A percentile compares a stretch with the other conserved stretches of the same genome.
phyloP scores from a whole-genome alignment of 2,113 vertebrate species.

The Lathamus discolor region DNA sequence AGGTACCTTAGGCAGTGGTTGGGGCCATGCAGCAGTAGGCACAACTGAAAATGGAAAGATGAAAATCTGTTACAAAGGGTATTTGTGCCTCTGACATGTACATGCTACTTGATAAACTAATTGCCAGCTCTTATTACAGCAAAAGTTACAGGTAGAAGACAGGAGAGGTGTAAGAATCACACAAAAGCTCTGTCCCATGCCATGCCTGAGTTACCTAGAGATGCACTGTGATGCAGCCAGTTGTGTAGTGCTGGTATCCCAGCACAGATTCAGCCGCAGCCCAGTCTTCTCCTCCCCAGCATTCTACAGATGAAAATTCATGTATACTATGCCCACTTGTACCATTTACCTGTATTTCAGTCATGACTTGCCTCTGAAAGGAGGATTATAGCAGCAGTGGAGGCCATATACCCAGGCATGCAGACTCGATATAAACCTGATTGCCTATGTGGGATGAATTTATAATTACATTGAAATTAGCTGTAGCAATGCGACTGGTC shows the following conservation, averaged over 20 bases:
- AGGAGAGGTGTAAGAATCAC: not conserved
- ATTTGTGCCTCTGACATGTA: not conserved
- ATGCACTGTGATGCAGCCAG: not conserved
- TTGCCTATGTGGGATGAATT: not conserved
- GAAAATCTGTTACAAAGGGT: not conserved
- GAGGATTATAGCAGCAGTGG: not conserved
- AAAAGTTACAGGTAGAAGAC: not conserved
- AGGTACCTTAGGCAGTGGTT: not conserved
- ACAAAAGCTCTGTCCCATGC: not conserved
- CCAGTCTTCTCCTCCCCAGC: not conserved
- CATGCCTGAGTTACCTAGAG: not conserved
- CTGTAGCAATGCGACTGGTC: not conserved
- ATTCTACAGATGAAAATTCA: not conserved
- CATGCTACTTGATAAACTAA: not conserved
- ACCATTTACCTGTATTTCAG: not conserved
- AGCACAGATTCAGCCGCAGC: not conserved
- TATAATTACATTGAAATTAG: not conserved
- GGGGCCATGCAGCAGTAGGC: not conserved
- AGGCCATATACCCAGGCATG: not conserved
- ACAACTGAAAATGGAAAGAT: not conserved
- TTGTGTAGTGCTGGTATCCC: not conserved
- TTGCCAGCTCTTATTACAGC: not conserved
- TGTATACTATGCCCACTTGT: not conserved
- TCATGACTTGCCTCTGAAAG: not conserved
- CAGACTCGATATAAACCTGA: not conserved